Evolutionary conservation across 1,140 invertebrate genomes (phyloP).

Genomic region (Rhagoletis zephyria): DNA sequence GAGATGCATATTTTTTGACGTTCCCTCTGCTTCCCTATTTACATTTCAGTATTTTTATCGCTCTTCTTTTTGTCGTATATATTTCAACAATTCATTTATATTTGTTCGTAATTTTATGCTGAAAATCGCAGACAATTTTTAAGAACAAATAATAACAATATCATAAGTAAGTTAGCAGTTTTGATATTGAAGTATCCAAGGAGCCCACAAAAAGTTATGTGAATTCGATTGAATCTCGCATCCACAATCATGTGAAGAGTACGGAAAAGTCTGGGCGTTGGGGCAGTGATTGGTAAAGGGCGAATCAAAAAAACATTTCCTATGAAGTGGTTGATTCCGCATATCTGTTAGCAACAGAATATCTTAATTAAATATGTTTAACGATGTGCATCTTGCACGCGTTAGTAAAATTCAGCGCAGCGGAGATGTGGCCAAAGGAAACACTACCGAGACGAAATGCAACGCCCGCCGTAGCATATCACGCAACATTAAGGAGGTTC

Average conservation of each 20-base stretch:
- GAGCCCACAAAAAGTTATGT: background rate
- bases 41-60: no score
- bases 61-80: no score
- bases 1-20: background rate
- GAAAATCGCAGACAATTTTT: background rate
- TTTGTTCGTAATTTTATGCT: no score
- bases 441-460: constrained; percentile 8
- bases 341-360: background rate
- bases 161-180: background rate
- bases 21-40: background rate
- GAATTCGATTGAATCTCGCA: background rate
- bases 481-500: constrained; percentile 58
- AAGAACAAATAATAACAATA: background rate
- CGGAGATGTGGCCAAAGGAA: constrained; percentile 60
- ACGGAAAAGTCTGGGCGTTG: background rate
- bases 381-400: constrained; percentile 71
- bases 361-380: constrained; percentile 56
- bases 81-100: no score
- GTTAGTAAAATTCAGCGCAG: constrained; percentile 65
- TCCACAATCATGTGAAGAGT: constrained; percentile 23
- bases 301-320: background rate
- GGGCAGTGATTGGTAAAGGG: background rate
- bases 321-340: background rate
- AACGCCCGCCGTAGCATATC: constrained; percentile 56
- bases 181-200: background rate